These are phyloP conservation scores for Ophonus ardosiacus DNA, from an alignment of 2,888 invertebrate genomes.

Conservation along the genomic window DNA sequence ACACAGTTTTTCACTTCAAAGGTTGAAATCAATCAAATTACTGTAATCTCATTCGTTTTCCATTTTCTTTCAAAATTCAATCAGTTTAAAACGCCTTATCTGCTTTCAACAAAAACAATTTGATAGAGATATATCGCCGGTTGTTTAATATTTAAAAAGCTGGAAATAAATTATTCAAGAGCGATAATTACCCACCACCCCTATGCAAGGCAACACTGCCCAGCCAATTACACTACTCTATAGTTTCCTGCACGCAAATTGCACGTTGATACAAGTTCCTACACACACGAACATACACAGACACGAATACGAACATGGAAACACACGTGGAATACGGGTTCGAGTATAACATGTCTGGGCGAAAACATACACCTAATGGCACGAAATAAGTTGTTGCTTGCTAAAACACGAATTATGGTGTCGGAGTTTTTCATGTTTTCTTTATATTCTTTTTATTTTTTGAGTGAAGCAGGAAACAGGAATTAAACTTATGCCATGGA, in stretches of 20 bases:
- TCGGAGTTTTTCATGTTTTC: neutral
- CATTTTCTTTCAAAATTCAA: neutral
- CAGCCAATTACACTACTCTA: conserved; percentile 10
- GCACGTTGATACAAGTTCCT: neutral
- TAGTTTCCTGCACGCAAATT: conserved; percentile 32
- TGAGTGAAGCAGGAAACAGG: neutral
- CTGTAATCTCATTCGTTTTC: neutral
- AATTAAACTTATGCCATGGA: too few relatives aligned
- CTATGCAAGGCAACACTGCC: conserved; percentile 3
- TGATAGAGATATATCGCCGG: conserved; percentile 10
- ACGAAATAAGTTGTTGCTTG: neutral
- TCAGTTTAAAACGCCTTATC: neutral
- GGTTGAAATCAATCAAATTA: neutral
- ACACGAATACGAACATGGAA: neutral
- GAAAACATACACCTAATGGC: neutral
- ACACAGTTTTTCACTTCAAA: neutral
- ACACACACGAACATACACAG: neutral
- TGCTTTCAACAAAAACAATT: conserved; percentile 6
- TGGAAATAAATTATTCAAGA: conserved; percentile 28
- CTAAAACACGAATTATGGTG: neutral
- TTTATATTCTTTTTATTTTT: neutral
- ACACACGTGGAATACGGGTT: too few relatives aligned
- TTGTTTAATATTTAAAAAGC: conserved; percentile 24
- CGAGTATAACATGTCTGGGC: neutral
- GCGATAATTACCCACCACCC: conserved; percentile 4